Evolutionary conservation across 2,888 invertebrate species (phyloP).

Genomic region (Trypoxylon attenuatum): DNA sequence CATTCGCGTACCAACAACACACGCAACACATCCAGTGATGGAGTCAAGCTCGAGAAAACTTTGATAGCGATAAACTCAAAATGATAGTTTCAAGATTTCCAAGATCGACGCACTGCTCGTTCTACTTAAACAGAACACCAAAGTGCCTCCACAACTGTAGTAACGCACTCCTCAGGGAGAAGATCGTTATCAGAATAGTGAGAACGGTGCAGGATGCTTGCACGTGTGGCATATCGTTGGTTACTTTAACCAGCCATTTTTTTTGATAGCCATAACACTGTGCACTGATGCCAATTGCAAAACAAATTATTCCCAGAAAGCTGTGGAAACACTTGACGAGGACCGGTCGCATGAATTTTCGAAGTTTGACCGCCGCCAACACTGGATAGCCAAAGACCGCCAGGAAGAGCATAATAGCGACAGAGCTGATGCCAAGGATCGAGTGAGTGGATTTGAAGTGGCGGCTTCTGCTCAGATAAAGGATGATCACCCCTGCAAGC

Average conservation of each 20-base stretch:
- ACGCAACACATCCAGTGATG: too few species aligned
- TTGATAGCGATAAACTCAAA: not conserved
- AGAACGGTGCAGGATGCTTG: constrained; percentile 34
- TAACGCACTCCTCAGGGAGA: constrained; percentile 55
- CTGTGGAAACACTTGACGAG: constrained; percentile 77
- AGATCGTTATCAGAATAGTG: constrained; percentile 45
- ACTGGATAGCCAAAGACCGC: constrained; percentile 76
- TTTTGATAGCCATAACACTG: constrained; percentile 61
- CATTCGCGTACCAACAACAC: not conserved
- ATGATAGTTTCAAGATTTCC: constrained; percentile 9
- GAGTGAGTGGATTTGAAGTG: constrained; percentile 63
- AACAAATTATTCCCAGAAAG: constrained; percentile 76
- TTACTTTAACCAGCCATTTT: constrained; percentile 34
- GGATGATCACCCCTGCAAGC: constrained; percentile 75
- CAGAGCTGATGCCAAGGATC: constrained; percentile 73
- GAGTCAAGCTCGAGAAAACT: constrained; percentile 8
- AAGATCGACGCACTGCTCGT: not conserved
- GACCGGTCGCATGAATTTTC: constrained; percentile 75
- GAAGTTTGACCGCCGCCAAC: constrained; percentile 76
- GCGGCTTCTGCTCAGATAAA: constrained; percentile 68
- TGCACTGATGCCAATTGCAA: constrained; percentile 76
- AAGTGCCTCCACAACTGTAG: constrained; percentile 43
- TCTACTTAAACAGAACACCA: constrained; percentile 5
- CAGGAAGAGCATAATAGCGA: constrained; percentile 75
- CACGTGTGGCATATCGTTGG: constrained; percentile 11